Base-by-base conservation (phyloP, 2,113 vertebrate species). In the Ornithorhynchus anatinus region DNA sequence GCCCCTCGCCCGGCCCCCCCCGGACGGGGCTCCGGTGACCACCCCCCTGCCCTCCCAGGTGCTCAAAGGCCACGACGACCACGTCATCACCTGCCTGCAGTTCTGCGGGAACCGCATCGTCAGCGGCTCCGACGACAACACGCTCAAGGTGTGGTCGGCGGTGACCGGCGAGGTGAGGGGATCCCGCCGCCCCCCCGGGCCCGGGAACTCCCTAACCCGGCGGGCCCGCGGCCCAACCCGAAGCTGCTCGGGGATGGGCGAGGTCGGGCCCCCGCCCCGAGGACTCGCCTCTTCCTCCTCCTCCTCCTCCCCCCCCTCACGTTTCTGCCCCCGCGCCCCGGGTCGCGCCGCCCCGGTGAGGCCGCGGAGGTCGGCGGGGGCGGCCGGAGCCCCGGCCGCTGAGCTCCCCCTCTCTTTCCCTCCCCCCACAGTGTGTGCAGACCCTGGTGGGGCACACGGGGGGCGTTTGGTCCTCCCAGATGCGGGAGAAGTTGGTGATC, bases 381-480 rank as follows among this genome's bases (percentile, higher is more conserved):
- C n/a, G n/a, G n/a, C n/a, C n/a, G n/a, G n/a, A n/a, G n/a, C n/a
- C n/a, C n/a, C n/a, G n/a, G n/a, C n/a, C n/a, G n/a, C n/a, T n/a
- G n/a, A n/a, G n/a, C n/a, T n/a, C n/a, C n/a, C n/a, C n/a, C n/a
- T n/a, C n/a, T n/a, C n/a, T n/a, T n/a, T n/a, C n/a, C n/a, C n/a
- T n/a, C n/a, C 3, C 8, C 2, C 4, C 15, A 20, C 76, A 91
- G 90, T 91, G 89, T 0, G 87, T 91, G 57, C 89, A 90, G 82
- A 91, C 89, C 0, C 80, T 91, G 51, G 89, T 91, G 2, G 89
- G 89, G 3, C 89, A 91, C 81, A 91, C 89, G 0, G 89, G 89
- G 0, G 89, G 89, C 0, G 89, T 91, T 33, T 91, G 89, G 89
- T 90, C 89, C 0, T 91, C 89, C 19, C 89, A 91, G 84, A 88